These are phyloP conservation scores for Smutsia gigantea DNA, from an alignment of 2,797 vertebrate species.

Conservation along the genomic window DNA sequence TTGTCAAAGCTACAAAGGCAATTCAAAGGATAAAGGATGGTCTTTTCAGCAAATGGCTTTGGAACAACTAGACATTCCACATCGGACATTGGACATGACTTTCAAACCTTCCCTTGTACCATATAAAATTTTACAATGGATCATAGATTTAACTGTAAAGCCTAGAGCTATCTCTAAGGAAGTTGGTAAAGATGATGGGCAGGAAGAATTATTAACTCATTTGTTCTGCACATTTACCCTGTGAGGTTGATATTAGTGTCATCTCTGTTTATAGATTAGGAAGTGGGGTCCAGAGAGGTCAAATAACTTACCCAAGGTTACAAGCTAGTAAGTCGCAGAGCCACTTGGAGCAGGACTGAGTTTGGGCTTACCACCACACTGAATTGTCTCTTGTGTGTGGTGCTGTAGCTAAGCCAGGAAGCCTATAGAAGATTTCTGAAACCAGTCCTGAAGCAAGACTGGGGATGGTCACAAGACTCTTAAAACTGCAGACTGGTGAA, in stretches of 20 bases:
- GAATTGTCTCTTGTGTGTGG: background rate
- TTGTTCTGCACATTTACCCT: too few species aligned
- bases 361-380: background rate
- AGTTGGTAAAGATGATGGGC: background rate
- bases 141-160: background rate
- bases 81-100: too few species aligned
- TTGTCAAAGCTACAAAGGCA: background rate
- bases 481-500: background rate
- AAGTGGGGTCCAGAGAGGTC: background rate
- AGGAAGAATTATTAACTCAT: background rate
- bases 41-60: background rate
- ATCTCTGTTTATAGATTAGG: background rate
- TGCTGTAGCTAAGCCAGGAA: background rate
- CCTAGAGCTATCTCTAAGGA: background rate
- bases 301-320: background rate
- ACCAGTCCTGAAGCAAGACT: too few species aligned
- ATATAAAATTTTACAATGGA: background rate
- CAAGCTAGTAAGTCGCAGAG: background rate
- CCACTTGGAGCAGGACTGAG: background rate
- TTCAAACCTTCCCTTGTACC: background rate
- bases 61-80: too few species aligned
- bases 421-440: background rate
- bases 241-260: background rate
- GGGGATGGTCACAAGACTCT: background rate
- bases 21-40: background rate